A percentile compares a stretch with the other conserved stretches of the same genome.
phyloP scores from a whole-genome alignment of 2,797 vertebrate species.

The Xiphophorus birchmanni region DNA sequence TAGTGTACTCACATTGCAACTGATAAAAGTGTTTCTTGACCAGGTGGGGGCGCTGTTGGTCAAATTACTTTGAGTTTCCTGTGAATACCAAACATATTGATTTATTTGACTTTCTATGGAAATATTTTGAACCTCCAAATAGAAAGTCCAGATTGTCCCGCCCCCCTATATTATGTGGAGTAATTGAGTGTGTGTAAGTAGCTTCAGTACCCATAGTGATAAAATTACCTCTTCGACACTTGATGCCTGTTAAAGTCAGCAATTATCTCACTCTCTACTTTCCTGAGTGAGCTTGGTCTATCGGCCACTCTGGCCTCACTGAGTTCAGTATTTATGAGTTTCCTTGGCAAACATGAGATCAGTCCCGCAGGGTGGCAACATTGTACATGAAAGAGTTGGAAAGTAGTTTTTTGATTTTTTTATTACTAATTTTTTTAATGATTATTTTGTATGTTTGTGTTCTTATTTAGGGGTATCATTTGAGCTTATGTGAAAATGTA shows the following conservation, averaged over 20 bases:
- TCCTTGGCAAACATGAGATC: conserved; percentile 32
- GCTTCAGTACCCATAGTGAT: conserved; percentile 5
- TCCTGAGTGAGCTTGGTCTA: conserved; percentile 14
- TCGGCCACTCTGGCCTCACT: conserved; percentile 2
- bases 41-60: conserved; percentile 63
- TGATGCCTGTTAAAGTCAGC: conserved; percentile 23
- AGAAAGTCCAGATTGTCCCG: neutral
- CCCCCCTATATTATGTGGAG: neutral
- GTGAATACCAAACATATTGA: neutral
- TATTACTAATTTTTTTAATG: neutral
- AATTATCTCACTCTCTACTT: conserved; percentile 31
- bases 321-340: conserved; percentile 36
- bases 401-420: neutral
- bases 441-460: neutral
- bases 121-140: neutral
- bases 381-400: neutral
- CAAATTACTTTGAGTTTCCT: conserved; percentile 19
- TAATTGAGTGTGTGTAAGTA: neutral
- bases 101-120: neutral
- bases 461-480: neutral
- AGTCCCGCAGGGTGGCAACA: neutral
- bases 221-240: conserved; percentile 27
- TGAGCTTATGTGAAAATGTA: neutral
- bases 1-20: conserved; percentile 16
- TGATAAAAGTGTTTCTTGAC: conserved; percentile 23